Base-by-base conservation (phyloP, 2,888 invertebrate species). In the Myopa tessellatipennis region DNA sequence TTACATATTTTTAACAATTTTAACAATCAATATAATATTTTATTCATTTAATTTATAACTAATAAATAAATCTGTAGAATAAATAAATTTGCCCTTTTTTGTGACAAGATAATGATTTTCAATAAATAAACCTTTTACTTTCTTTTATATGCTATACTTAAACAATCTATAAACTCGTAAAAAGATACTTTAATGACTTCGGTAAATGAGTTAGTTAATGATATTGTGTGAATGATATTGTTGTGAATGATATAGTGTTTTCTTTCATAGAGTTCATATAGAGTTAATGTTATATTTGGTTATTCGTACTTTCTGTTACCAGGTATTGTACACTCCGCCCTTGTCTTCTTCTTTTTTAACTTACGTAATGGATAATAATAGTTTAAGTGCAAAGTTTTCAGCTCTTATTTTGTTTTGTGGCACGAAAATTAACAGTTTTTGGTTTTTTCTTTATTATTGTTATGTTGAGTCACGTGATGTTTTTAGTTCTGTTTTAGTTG, bases 231-330 rank as follows among this genome's bases (percentile, higher is more conserved):
- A 60, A 16, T 60, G n/a, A 60, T 60, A 45, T 45, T 45, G 45
- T 45, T 6, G 45, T n/a, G n/a, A n/a, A n/a, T n/a, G n/a, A n/a
- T n/a, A n/a, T n/a, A n/a, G n/a, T n/a, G n/a, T n/a, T n/a, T n/a
- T n/a, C n/a, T n/a, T n/a, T n/a, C n/a, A n/a, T n/a, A n/a, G n/a
- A n/a, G n/a, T n/a, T 60, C 6, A 14, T 18, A 60, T 60, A 60
- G 16, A 60, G 6, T 16, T 60, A 6, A 60, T 60, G 60, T 26
- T 26, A 2, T 26, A 26, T 26, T 26, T 26, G 26, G 18, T 70
- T 52, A 12, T n/a, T 52, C 70, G 52, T 70, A 70, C 70, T 52
- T 70, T 70, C 70, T 4, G 50, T 70, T 50, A 52, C 69, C 52
- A n/a, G 18, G 69, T 52, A 14, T 70, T 52, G 52, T 38, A 65